These are phyloP conservation scores for Carcina quercana DNA, from an alignment of 2,888 invertebrate species.

Conservation along the genomic window DNA sequence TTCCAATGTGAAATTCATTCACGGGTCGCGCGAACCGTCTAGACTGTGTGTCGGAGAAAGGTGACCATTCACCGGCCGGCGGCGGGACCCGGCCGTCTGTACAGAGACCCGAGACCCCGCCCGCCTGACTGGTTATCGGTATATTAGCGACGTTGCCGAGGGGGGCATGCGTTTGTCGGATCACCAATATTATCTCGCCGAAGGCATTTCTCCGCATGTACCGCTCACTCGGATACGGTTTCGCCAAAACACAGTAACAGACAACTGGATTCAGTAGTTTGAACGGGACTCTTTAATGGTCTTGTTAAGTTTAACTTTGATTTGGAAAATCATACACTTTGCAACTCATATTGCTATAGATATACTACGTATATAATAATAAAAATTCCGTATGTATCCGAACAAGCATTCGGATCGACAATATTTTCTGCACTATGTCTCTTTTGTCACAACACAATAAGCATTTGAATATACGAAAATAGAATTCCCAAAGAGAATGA, in stretches of 20 bases:
- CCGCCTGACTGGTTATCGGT: constrained; percentile 48
- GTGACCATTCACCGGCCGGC: constrained; percentile 68
- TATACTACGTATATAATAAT: too few species aligned
- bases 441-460: too few species aligned
- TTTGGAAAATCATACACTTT: too few species aligned
- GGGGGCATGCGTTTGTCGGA: constrained; percentile 7
- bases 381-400: too few species aligned
- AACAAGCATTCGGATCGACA: too few species aligned
- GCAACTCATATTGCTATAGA: too few species aligned
- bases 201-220: constrained; percentile 2
- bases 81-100: constrained; percentile 41
- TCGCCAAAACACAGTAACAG: too few species aligned
- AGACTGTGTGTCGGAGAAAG: constrained; percentile 73
- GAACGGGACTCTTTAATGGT: too few species aligned
- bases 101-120: constrained; percentile 46
- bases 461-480: too few species aligned
- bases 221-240: not conserved
- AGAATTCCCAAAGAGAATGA: constrained; percentile 66
- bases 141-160: constrained; percentile 19
- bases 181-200: constrained; percentile 1
- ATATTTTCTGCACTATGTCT: too few species aligned
- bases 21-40: constrained; percentile 62
- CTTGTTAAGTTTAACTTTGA: too few species aligned
- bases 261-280: too few species aligned
- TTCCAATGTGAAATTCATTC: constrained; percentile 69